phyloP scores from a whole-genome alignment of 2,888 invertebrate genomes.

The Mimumesa dahlbomi region DNA sequence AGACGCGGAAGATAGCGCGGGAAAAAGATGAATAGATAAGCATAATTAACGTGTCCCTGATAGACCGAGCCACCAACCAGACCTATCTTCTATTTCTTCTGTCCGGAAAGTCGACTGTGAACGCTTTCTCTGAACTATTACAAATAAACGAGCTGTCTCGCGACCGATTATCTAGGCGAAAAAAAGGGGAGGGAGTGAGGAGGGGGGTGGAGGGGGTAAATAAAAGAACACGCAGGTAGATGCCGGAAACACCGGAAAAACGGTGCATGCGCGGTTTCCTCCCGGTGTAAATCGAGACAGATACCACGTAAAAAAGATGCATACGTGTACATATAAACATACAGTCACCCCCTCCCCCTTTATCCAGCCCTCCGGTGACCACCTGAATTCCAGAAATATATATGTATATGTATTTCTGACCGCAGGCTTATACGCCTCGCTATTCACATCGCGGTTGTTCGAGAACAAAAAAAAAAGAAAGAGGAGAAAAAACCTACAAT shows the following conservation, averaged over 20 bases:
- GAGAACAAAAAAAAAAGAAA: not conserved
- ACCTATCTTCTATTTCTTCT: conserved; percentile 29
- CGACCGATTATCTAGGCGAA: conserved; percentile 40
- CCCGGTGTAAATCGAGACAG: too few relatives aligned
- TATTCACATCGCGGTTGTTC: too few relatives aligned
- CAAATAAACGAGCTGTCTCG: conserved; percentile 59
- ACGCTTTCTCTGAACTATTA: conserved; percentile 30
- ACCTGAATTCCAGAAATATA: too few relatives aligned
- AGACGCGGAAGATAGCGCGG: not conserved
- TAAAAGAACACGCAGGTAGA: not conserved
- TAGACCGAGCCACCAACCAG: conserved; percentile 42
- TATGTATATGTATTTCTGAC: too few relatives aligned
- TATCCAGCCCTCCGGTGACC: too few relatives aligned
- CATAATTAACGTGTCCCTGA: conserved; percentile 70
- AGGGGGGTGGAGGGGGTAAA: not conserved
- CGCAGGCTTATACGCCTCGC: too few relatives aligned
- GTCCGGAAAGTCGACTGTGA: conserved; percentile 14
- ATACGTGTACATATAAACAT: too few relatives aligned
- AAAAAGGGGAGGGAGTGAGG: too few relatives aligned
- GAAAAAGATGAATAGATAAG: conserved; percentile 24
- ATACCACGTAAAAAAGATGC: too few relatives aligned
- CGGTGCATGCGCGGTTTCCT: too few relatives aligned
- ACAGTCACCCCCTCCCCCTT: too few relatives aligned
- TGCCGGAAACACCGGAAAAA: too few relatives aligned
- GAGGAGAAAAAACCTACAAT: not conserved